Conservation (phyloP, 2,113 vertebrate species). For the Falcunculus frontatus region DNA sequence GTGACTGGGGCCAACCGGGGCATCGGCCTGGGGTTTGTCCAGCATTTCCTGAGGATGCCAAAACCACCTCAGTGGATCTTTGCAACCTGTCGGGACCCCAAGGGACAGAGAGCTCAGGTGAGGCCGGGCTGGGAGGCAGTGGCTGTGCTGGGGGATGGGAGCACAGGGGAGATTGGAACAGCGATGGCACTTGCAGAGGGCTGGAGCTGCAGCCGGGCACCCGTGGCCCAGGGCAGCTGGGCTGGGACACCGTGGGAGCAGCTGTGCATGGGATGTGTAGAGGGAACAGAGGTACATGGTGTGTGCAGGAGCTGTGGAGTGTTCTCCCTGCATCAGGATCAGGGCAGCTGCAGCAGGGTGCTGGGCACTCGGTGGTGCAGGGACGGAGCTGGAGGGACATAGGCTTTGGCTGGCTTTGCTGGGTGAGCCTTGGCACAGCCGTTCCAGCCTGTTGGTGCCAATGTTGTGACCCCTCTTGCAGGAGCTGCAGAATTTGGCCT, state of each 20-base stretch:
- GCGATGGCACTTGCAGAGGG: background rate
- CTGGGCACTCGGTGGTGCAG: background rate
- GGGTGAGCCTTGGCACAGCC: background rate
- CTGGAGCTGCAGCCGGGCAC: fast-evolving
- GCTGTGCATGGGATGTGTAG: fast-evolving
- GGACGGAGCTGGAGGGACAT: fast-evolving
- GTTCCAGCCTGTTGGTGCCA: fast-evolving
- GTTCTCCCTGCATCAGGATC: background rate
- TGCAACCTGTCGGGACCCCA: constrained; percentile 32
- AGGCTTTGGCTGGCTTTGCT: background rate
- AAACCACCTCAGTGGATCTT: constrained; percentile 27
- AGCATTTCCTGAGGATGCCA: background rate
- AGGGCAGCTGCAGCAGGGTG: background rate
- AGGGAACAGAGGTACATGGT: fast-evolving
- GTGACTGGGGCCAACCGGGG: constrained; percentile 57
- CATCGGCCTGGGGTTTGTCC: constrained; percentile 23
- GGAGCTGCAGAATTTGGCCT: background rate
- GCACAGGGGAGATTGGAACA: no score
- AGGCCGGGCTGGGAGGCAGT: background rate
- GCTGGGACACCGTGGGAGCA: no score
- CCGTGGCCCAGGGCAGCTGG: fast-evolving
- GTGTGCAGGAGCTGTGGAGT: background rate
- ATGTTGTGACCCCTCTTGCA: fast-evolving
- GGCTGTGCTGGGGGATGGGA: background rate
- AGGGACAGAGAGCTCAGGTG: constrained; percentile 26